Base-by-base conservation (phyloP, 2,797 vertebrate genomes). In the Rhynchotus rufescens region DNA sequence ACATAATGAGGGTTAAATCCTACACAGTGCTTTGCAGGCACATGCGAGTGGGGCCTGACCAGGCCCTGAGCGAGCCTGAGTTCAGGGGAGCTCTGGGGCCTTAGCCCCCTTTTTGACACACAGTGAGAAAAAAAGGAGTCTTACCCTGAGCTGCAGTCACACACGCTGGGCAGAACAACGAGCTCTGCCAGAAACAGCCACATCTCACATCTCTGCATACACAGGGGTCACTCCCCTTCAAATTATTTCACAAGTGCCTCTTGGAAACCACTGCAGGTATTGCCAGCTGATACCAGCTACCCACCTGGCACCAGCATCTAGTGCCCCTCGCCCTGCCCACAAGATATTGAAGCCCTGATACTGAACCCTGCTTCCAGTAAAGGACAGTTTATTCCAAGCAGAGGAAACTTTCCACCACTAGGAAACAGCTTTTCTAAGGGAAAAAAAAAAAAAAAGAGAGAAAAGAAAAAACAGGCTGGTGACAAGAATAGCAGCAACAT, bases 1-100 rank as follows among this genome's bases (percentile, higher is more conserved):
- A 56, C 65, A 93, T 86, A 92, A 93, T 84, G 85, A 91, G 77
- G 72, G 87, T 88, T 94, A 86, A 94, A 75, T 68, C 69, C 90
- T 75, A 22, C 1, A 16, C 3, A 61, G 65, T 64, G 45, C 80
- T 94, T 88, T 83, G 34, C 76, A 75, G 84, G 62, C 68, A 56
- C 32, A 2, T 13, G 44, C 36, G 40, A 77, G 61, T 7, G 57
- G 26, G 89, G 71, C 76, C 60, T 91, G 83, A 59, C n/a, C 38
- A 45, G 28, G 77, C 42, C 79, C 36, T 42, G 11, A 78, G 68
- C 69, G 2, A 68, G 17, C 4, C n/a, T 1, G 19, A 67, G 36
- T 49, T 90, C 78, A 82, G 44, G 45, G 22, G 30, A 88, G 34
- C 38, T 59, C 5, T 8, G 4, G 2, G 25, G 22, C 47, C 40